Base-by-base conservation (phyloP, 2,888 invertebrate species). In the Marasmarcha lunaedactyla region DNA sequence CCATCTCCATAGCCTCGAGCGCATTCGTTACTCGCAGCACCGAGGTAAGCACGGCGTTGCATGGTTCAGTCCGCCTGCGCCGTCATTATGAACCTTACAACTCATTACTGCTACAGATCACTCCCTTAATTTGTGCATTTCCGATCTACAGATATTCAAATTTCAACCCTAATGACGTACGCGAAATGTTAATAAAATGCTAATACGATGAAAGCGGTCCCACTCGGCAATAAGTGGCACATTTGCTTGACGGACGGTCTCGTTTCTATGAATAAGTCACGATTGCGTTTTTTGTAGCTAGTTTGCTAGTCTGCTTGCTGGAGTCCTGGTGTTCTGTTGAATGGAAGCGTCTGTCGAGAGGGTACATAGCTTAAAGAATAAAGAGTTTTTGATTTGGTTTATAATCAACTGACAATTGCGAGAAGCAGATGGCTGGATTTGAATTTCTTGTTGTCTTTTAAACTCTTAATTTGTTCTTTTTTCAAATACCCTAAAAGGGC, bases 41-140 rank as follows among this genome's bases (percentile, higher is more conserved):
- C 68, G 71, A 74, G 71, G 69, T 72, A 71, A 71, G 72, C 73
- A 69, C 57, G 63, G 69, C 65, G 71, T 81, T 72, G 78, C 79
- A 79, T 79, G 81, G 76, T 74, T 78, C 70, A 50, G 48, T 20
- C 7, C 20, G 20, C 7, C 52, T 50, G 46, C 48, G 62, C 56
- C 77, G 66, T 79, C 79, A 79, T 79, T 81, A 79, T 74, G 70
- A 65, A 67, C 71, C 74, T 66, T 20, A 69, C 71, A 70, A 72
- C 79, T 79, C 79, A 81, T 81, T 81, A 81, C 77, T 60, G 63
- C 63, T 67, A 67, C 74, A 74, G 77, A 79, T 78, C 79, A 79
- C 76, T 66, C 72, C 77, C 76, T 81, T 81, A 83, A 83, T 81
- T 81, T 79, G 77, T 78, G 78, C 81, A 81, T 79, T 81, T 83